phyloP scores from a whole-genome alignment of 2,888 invertebrate genomes.

The Limnephilus lunatus region DNA sequence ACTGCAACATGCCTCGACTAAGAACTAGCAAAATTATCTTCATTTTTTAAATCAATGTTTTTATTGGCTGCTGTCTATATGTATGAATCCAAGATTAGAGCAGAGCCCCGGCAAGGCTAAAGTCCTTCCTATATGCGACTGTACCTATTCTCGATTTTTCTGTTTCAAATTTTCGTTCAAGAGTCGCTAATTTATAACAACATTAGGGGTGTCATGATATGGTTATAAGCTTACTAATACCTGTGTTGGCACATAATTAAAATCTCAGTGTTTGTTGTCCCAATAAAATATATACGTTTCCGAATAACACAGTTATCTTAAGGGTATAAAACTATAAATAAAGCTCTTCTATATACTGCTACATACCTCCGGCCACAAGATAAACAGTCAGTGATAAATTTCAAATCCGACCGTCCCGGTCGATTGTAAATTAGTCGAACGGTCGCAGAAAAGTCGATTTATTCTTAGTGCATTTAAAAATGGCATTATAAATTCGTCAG shows the following conservation, averaged over 20 bases:
- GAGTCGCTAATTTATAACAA: no score
- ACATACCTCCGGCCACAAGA: not conserved
- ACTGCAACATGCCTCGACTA: no score
- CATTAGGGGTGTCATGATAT: no score
- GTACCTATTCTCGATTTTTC: no score
- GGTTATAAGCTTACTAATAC: no score
- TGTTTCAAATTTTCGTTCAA: no score
- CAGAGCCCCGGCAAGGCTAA: no score
- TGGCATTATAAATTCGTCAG: not conserved
- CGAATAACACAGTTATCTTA: not conserved
- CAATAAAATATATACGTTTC: not conserved
- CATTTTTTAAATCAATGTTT: no score
- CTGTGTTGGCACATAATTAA: not conserved
- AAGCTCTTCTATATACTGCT: not conserved
- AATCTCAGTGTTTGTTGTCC: not conserved
- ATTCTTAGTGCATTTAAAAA: not conserved
- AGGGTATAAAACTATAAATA: not conserved
- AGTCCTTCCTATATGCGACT: no score
- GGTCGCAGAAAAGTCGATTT: not conserved
- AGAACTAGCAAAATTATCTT: no score
- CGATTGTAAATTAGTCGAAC: not conserved
- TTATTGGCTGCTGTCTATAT: no score
- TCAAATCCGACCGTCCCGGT: not conserved
- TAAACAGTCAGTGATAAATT: not conserved
- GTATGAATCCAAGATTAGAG: no score